Conservation (phyloP, 2,797 vertebrate genomes). For the Eremophila alpestris region DNA sequence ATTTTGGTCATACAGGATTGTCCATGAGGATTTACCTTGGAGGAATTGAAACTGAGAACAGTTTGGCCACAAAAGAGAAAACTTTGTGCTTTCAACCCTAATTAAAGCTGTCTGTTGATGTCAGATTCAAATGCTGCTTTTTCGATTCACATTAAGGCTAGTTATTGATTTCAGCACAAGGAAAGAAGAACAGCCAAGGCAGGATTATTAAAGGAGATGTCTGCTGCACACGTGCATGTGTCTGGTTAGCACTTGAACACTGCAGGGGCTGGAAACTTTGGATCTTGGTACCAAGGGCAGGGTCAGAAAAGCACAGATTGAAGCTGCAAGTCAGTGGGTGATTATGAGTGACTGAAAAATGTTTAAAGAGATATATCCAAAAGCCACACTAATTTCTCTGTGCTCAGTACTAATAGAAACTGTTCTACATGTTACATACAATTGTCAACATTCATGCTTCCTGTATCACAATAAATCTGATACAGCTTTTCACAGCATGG, state of each 20-base stretch:
- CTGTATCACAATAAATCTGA: not conserved
- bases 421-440: not conserved
- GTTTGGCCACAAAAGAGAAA: not conserved
- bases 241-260: not conserved
- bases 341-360: not conserved
- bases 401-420: not conserved
- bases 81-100: not conserved
- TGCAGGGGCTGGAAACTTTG: not conserved
- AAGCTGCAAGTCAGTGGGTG: not conserved
- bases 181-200: not conserved
- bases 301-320: not conserved
- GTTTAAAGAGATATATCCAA: not conserved
- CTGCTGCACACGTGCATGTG: not conserved
- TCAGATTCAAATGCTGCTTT: not conserved
- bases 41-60: not conserved
- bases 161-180: not conserved
- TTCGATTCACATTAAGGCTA: not conserved
- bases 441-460: not conserved
- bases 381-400: not conserved
- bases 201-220: not conserved
- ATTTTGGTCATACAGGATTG: not conserved
- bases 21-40: not conserved
- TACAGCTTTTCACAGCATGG: not conserved
- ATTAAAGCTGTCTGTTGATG: not conserved
- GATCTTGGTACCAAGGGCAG: not conserved